phyloP scores from a whole-genome alignment of 2,888 invertebrate genomes.

The Julus scanicus region DNA sequence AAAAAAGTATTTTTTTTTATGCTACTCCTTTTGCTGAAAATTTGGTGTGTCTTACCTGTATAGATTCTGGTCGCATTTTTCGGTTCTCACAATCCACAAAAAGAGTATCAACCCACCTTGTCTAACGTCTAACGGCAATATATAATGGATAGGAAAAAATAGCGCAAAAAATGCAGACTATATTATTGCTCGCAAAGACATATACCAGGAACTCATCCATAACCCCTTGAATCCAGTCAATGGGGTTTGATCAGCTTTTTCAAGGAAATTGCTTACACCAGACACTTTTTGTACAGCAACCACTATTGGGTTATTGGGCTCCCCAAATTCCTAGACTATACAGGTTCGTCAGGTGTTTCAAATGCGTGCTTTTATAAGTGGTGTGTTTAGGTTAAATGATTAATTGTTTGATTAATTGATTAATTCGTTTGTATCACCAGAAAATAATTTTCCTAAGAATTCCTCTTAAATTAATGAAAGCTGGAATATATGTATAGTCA shows the following conservation, averaged over 20 bases:
- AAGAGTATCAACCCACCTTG: constrained; percentile 42
- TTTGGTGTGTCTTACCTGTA: not conserved
- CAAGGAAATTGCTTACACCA: constrained; percentile 8
- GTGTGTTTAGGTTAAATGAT: no score
- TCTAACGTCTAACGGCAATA: constrained; percentile 38
- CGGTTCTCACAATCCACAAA: constrained; percentile 24
- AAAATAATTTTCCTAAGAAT: no score
- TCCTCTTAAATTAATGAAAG: no score
- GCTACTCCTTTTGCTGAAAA: constrained; percentile 23
- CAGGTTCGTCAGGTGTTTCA: not conserved
- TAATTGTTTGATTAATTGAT: no score
- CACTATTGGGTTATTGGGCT: not conserved
- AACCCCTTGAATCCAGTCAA: constrained; percentile 34
- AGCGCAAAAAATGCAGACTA: constrained; percentile 23
- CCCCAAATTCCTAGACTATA: not conserved
- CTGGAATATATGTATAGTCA: no score
- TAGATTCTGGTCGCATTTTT: constrained; percentile 17
- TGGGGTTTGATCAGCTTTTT: constrained; percentile 36
- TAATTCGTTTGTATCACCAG: no score
- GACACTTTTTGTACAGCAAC: not conserved
- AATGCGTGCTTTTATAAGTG: not conserved
- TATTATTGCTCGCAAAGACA: constrained; percentile 42
- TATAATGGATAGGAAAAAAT: constrained; percentile 6
- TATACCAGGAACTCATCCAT: constrained; percentile 38
- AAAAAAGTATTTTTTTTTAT: not conserved